Conservation (phyloP, 2,797 vertebrate species). For the Euthynnus affinis region DNA sequence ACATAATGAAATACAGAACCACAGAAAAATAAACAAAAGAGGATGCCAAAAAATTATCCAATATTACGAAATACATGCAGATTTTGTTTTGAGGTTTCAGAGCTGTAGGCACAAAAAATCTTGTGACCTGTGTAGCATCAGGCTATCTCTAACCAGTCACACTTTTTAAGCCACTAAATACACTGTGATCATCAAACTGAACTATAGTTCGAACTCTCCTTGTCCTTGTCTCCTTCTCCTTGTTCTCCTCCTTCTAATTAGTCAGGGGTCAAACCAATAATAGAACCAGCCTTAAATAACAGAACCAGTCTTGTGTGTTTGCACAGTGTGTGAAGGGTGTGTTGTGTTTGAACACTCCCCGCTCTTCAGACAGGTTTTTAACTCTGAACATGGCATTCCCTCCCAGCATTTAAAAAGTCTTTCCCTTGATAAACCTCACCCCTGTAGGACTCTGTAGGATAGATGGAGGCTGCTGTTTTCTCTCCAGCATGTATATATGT, state of each 20-base stretch:
- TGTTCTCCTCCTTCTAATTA: not conserved
- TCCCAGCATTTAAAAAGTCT: slow-evolving; percentile 24
- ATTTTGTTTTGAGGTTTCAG: too few relatives aligned
- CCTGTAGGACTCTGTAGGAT: not conserved
- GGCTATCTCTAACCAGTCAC: not conserved
- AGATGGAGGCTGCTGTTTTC: slow-evolving; percentile 21
- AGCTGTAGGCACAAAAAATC: too few relatives aligned
- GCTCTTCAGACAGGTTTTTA: slow-evolving; percentile 40
- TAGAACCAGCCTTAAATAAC: slow-evolving; percentile 1
- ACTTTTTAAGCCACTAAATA: not conserved
- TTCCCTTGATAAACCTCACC: slow-evolving; percentile 38
- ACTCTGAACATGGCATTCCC: slow-evolving; percentile 16
- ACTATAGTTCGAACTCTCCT: not conserved
- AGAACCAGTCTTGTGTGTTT: slow-evolving; percentile 33
- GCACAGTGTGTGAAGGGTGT: slow-evolving; percentile 36
- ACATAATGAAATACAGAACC: not conserved
- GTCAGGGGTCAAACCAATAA: not conserved
- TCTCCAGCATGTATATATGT: slow-evolving; percentile 9
- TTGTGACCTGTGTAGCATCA: not conserved
- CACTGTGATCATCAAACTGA: not conserved
- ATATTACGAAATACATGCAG: not conserved
- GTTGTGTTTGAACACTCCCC: slow-evolving; percentile 50
- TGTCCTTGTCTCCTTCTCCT: not conserved
- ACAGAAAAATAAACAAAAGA: not conserved
- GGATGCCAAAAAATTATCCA: not conserved